Conservation (phyloP, 2,113 vertebrate species). For the Syngnathoides biaculeatus region DNA sequence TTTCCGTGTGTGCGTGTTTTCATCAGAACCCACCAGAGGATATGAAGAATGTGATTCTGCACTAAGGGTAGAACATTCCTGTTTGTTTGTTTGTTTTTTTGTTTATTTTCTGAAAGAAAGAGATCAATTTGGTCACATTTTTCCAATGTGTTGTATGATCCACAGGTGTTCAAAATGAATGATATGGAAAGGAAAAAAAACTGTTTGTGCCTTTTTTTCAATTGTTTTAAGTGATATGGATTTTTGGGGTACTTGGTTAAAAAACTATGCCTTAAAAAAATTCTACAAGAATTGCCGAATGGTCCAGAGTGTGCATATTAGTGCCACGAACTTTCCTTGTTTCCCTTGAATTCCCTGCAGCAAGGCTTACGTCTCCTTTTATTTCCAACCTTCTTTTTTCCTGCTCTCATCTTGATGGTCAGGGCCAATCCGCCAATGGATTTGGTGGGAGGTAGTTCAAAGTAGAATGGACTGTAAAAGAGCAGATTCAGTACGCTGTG, state of each 20-base stretch:
- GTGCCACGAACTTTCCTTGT: conserved; percentile 66
- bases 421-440: conserved; percentile 41
- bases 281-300: conserved; percentile 29
- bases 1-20: conserved; percentile 27
- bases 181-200: conserved; percentile 31
- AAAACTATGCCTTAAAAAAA: conserved; percentile 74
- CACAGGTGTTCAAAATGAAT: conserved; percentile 19
- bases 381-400: conserved; percentile 12
- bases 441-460: conserved; percentile 3
- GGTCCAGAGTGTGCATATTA: conserved; percentile 51
- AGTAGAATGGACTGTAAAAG: conserved; percentile 60
- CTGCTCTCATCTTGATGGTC: conserved; percentile 51
- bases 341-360: conserved; percentile 57
- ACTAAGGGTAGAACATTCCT: conserved; percentile 37
- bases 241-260: conserved; percentile 30
- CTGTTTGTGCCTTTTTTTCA: conserved; percentile 68
- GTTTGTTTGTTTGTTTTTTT: conserved; percentile 23
- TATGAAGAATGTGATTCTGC: conserved; percentile 47
- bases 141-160: conserved; percentile 6
- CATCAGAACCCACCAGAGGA: conserved; percentile 36
- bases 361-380: conserved; percentile 47
- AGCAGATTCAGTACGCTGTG: conserved; percentile 28
- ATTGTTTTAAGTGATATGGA: conserved; percentile 16
- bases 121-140: conserved; percentile 8
- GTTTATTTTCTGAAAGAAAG: conserved; percentile 20